phyloP scores from a whole-genome alignment of 2,113 vertebrate species.

The Hydrolagus affinis region DNA sequence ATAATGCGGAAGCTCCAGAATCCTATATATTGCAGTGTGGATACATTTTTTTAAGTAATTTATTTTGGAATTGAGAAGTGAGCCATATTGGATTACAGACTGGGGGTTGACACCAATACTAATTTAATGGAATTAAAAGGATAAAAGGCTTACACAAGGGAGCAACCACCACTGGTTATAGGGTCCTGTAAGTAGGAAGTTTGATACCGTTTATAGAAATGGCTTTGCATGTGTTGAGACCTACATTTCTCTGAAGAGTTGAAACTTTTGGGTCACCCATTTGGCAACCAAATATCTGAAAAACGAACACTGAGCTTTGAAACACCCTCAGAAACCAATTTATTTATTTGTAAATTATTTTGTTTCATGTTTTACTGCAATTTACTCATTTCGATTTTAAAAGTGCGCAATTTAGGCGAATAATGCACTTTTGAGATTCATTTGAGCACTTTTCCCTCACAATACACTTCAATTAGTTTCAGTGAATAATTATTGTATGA shows the following conservation, averaged over 20 bases:
- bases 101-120: not conserved
- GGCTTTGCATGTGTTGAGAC: not conserved
- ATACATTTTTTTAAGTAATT: not conserved
- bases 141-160: not conserved
- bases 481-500: too few relatives aligned
- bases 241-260: not conserved
- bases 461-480: not conserved
- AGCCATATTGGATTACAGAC: not conserved
- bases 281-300: not conserved
- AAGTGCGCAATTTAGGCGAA: not conserved
- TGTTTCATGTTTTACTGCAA: not conserved
- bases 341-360: constrained; percentile 1
- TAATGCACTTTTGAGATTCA: constrained; percentile 7
- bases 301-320: not conserved
- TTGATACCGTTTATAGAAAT: not conserved
- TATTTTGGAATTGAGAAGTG: not conserved
- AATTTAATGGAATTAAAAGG: not conserved
- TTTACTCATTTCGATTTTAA: not conserved
- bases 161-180: too few relatives aligned
- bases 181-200: not conserved
- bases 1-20: not conserved
- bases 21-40: not conserved
- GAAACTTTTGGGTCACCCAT: not conserved
- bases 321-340: not conserved
- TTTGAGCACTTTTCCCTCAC: not conserved